Conservation (phyloP, 2,797 vertebrate genomes). For the Aeoliscus strigatus region DNA sequence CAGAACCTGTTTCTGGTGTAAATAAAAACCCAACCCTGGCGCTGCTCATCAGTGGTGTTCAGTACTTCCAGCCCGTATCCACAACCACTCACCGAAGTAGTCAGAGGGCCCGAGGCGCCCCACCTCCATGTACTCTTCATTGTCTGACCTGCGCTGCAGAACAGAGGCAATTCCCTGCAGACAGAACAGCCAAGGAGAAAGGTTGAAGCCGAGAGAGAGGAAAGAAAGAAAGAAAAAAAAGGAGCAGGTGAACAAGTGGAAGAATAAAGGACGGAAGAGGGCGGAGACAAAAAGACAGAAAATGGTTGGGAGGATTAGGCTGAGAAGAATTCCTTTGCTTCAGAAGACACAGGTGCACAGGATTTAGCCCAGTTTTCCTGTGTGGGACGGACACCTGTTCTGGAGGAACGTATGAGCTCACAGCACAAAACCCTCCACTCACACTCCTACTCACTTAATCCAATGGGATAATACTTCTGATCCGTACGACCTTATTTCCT, state of each 20-base stretch:
- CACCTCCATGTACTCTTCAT: constrained; percentile 93
- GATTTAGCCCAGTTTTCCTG: constrained; percentile 54
- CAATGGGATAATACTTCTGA: constrained; percentile 16
- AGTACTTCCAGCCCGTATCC: too few species aligned
- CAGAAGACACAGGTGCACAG: constrained; percentile 69
- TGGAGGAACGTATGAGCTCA: constrained; percentile 20
- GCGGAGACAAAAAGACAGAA: constrained; percentile 32
- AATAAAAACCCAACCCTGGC: too few species aligned
- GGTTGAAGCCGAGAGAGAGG: constrained; percentile 8
- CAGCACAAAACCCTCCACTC: constrained; percentile 13
- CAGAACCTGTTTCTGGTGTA: too few species aligned
- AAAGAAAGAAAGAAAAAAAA: constrained; percentile 14
- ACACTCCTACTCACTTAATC: constrained; percentile 29
- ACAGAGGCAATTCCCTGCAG: constrained; percentile 90
- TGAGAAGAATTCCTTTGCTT: constrained; percentile 61
- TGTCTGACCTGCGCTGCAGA: constrained; percentile 91
- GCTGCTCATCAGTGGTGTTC: too few species aligned
- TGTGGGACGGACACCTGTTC: constrained; percentile 63
- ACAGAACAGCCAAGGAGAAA: constrained; percentile 16
- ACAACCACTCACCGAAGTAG: constrained; percentile 87
- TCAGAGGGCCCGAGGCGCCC: constrained; percentile 93
- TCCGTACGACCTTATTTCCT: constrained; percentile 39
- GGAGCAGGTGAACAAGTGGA: not conserved
- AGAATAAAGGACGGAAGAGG: constrained; percentile 2
- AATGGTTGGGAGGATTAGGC: constrained; percentile 67